Conservation (phyloP, 1,140 invertebrate species). For the Pristionchus pacificus region DNA sequence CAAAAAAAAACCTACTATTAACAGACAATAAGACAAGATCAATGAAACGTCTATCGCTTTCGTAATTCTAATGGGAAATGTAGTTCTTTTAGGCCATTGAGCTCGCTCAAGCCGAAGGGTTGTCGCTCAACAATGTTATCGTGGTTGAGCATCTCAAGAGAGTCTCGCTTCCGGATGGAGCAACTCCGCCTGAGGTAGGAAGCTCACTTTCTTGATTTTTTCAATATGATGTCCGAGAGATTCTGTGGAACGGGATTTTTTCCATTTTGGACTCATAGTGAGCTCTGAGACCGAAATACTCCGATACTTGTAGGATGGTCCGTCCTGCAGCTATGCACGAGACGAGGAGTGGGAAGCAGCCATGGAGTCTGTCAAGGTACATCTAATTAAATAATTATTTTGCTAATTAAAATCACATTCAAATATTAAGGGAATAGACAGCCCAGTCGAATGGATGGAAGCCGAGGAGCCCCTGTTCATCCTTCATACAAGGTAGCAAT, state of each 20-base stretch:
- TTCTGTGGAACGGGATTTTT: no score
- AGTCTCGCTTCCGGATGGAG: conserved; percentile 29
- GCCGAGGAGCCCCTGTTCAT: conserved; percentile 93
- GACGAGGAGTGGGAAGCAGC: neutral
- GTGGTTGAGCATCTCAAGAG: conserved; percentile 37
- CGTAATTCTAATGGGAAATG: no score
- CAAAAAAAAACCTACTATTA: no score
- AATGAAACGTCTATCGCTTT: no score
- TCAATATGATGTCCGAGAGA: no score
- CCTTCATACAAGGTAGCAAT: conserved; percentile 83
- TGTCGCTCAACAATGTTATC: conserved; percentile 29
- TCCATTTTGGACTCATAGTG: no score
- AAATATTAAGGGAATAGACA: conserved; percentile 30
- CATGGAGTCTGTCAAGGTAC: neutral
- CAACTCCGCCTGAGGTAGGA: conserved; percentile 14
- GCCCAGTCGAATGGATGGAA: conserved; percentile 74
- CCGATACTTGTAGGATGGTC: neutral
- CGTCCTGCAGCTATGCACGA: neutral
- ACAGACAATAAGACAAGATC: no score
- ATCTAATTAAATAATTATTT: neutral
- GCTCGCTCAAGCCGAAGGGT: conserved; percentile 18
- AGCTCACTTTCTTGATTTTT: neutral
- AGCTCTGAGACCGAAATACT: no score
- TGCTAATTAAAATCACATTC: no score
- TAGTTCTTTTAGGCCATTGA: no score